Conservation (phyloP, 2,113 vertebrate species). For the Vulpes vulpes region DNA sequence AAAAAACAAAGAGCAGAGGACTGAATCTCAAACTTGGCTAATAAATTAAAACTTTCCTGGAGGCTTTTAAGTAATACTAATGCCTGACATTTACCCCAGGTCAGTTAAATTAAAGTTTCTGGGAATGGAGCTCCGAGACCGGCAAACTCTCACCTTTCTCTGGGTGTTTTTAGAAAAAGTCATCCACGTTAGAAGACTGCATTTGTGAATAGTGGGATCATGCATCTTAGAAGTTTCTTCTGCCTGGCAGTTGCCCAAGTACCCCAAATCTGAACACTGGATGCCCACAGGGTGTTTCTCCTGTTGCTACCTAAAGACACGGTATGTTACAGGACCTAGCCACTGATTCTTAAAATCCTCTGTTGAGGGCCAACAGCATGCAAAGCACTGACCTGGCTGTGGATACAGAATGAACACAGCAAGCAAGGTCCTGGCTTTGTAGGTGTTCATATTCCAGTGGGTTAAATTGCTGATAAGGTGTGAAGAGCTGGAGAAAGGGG, state of each 20-base stretch:
- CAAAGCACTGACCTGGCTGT: fast-evolving
- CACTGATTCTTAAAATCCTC: not conserved
- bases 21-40: not conserved
- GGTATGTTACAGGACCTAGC: fast-evolving
- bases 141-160: not conserved
- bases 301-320: not conserved
- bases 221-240: not conserved
- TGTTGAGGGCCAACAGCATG: fast-evolving
- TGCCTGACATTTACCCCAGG: not conserved
- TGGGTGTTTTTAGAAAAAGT: fast-evolving
- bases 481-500: not conserved
- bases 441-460: fast-evolving
- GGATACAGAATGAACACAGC: fast-evolving
- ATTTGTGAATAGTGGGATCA: not conserved
- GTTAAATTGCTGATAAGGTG: not conserved
- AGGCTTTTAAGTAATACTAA: not conserved
- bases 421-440: not conserved
- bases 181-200: not conserved
- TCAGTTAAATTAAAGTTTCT: not conserved
- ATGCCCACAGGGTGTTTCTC: not conserved
- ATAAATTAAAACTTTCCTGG: not conserved
- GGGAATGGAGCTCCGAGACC: not conserved
- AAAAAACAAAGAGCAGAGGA: not conserved
- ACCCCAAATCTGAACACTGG: not conserved
- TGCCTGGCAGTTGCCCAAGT: not conserved